Conservation (phyloP, 2,888 invertebrate genomes). For the Branchipolynoe longqiensis region DNA sequence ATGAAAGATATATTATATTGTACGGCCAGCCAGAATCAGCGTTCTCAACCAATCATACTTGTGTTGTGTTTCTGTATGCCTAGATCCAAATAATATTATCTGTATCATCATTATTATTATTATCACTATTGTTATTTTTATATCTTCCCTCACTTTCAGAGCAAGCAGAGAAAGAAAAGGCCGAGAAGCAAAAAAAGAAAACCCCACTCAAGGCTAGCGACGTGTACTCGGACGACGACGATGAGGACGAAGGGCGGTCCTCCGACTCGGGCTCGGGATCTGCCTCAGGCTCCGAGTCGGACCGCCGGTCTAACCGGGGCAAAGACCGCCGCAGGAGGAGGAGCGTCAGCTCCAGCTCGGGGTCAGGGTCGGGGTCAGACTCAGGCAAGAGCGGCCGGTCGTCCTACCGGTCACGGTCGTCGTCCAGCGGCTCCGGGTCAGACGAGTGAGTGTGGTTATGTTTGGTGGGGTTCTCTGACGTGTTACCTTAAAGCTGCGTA, state of each 20-base stretch:
- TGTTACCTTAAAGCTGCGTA: no score
- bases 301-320: not conserved
- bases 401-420: conserved; percentile 73
- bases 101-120: no score
- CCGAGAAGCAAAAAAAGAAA: conserved; percentile 86
- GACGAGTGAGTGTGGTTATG: conserved; percentile 70
- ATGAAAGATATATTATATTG: no score
- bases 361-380: conserved; percentile 71
- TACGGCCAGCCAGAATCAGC: no score
- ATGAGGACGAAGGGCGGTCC: conserved; percentile 73
- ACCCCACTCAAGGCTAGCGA: conserved; percentile 91
- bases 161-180: conserved; percentile 89
- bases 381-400: conserved; percentile 69
- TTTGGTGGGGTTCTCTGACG: not conserved
- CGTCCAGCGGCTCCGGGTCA: conserved; percentile 74
- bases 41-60: no score
- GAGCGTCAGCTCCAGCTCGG: conserved; percentile 14
- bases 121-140: no score
- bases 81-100: no score
- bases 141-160: no score
- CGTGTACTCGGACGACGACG: conserved; percentile 89
- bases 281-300: conserved; percentile 72
- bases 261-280: conserved; percentile 62
- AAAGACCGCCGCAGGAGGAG: conserved; percentile 71
- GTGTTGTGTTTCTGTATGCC: no score